Base-by-base conservation (phyloP, 2,888 invertebrate species). In the Hemicrepidius hirtus region DNA sequence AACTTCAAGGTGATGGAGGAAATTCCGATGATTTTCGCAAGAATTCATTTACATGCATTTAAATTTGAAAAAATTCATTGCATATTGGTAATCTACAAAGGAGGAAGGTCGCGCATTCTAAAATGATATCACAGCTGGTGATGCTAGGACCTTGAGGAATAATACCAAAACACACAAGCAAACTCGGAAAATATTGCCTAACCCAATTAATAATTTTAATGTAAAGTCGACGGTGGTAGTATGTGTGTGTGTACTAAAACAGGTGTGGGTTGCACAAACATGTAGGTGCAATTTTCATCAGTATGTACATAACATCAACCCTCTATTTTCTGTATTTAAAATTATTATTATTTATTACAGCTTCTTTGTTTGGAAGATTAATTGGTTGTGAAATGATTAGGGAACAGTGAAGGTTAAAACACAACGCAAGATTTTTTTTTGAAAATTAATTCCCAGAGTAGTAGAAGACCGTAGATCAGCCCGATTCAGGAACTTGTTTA, bases 401-500 rank as follows among this genome's bases (percentile, higher is more conserved):
- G 13, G 3, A 41, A 3, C 0, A 18, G 16, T 44, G 7, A 44
- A 44, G 44, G 16, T 3, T 0, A 32, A 32, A 32, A 9, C 9
- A 32, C 1, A 32, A 32, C 7, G 32, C 5, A 32, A 9, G 9
- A 9, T 16, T 44, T 18, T 44, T 13, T 44, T 18, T 16, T 4
- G 9, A 49, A 49, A 49, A 49, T 21, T 49, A 49, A 16, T 44
- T 21, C n/a, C 21, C 21, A 12, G 2, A 10, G 24, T 7, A 12
- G 12, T 24, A n/a, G n/a, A 49, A 49, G 24, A 49, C 28, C 12
- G 28, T 21, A 53, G n/a, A 28, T 24, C 28, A 28, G 6, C 53
- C 37, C 18, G 57, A 57, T 57, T 62, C 41, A 12, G 16, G 35
- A 32, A 20, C 44, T 18, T 62, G 62, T 62, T 62, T 62, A 62